Percentiles rank a stretch among this genome's conserved stretches.
phyloP scores from a whole-genome alignment of 2,797 vertebrate species.

The Dryobates pubescens region DNA sequence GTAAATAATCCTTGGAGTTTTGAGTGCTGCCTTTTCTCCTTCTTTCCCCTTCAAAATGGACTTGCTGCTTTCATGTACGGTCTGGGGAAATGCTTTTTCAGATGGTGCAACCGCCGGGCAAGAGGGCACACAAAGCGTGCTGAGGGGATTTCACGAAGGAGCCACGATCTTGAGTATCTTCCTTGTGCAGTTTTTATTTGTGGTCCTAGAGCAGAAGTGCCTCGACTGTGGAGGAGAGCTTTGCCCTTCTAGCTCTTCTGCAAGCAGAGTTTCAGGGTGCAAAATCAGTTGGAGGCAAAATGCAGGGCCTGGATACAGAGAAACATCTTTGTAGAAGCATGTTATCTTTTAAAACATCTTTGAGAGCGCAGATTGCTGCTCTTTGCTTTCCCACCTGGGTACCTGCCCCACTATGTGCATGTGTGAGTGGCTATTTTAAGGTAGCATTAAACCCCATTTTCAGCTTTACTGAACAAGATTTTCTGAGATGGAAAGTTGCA shows the following conservation, averaged over 20 bases:
- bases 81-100: neutral
- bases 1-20: slow-evolving; percentile 24
- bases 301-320: neutral
- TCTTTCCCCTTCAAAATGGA: neutral
- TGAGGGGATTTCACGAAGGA: neutral
- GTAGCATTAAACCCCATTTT: neutral
- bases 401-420: neutral
- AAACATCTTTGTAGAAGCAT: neutral
- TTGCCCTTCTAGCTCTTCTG: neutral
- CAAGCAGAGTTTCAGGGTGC: neutral
- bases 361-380: neutral
- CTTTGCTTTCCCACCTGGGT: neutral
- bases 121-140: neutral
- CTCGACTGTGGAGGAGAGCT: neutral
- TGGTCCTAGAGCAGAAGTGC: neutral
- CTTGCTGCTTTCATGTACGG: neutral
- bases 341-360: neutral
- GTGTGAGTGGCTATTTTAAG: neutral
- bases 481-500: neutral
- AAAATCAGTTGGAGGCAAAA: neutral
- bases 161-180: neutral
- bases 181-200: neutral
- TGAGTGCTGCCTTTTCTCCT: slow-evolving; percentile 15
- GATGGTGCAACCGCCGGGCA: neutral
- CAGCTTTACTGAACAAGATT: neutral